Percentiles rank a stretch among this genome's conserved stretches.
phyloP scores from a whole-genome alignment of 2,888 invertebrate genomes.

The Drosophila percnosoma region DNA sequence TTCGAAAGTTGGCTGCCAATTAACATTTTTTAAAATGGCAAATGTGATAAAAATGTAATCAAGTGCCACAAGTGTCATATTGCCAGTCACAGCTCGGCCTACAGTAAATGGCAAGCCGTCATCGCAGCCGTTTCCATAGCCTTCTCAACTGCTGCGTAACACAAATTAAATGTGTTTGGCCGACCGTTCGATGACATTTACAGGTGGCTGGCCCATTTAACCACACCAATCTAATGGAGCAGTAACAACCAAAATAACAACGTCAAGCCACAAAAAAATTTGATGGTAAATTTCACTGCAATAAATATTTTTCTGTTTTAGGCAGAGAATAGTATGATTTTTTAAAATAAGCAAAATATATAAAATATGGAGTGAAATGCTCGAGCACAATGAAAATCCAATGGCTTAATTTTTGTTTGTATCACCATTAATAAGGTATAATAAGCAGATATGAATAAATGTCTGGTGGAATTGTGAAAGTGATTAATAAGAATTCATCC shows the following conservation, averaged over 20 bases:
- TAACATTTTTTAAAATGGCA: constrained; percentile 58
- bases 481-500: not conserved
- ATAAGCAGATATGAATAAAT: not conserved
- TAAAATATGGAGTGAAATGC: not conserved
- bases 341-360: not conserved
- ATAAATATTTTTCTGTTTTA: not conserved
- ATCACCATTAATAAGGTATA: no score
- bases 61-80: constrained; percentile 63
- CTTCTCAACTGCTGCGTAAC: constrained; percentile 44
- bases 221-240: constrained; percentile 23
- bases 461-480: not conserved
- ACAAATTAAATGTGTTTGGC: constrained; percentile 38
- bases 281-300: not conserved
- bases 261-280: constrained; percentile 12
- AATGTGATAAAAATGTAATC: constrained; percentile 49
- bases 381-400: no score
- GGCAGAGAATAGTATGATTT: not conserved
- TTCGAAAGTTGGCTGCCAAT: constrained; percentile 65
- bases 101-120: constrained; percentile 29
- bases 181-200: constrained; percentile 28
- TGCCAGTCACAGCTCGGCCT: constrained; percentile 44
- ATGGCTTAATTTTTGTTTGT: no score
- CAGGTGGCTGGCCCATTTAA: constrained; percentile 46
- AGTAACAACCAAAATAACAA: constrained; percentile 7
- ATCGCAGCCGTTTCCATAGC: constrained; percentile 10